A percentile compares a stretch with the other conserved stretches of the same genome.
Evolutionary conservation across 2,888 invertebrate species (phyloP).

Genomic region (Cheilosia scutellata): DNA sequence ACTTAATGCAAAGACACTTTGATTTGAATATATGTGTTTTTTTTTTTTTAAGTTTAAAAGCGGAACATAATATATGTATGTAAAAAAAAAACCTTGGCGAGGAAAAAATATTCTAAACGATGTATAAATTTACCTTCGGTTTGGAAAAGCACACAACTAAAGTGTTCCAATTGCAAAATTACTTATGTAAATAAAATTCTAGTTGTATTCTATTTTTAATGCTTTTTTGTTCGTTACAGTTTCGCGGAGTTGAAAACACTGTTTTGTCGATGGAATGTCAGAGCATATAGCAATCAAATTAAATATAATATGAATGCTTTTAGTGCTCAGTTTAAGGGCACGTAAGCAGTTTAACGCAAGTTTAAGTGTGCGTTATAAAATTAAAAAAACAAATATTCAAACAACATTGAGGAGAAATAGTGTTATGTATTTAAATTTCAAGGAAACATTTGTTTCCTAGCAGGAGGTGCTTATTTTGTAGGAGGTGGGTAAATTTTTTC

Average conservation of each 20-base stretch:
- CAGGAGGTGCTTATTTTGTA: neutral
- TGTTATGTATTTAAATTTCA: neutral
- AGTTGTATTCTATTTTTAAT: constrained; percentile 33
- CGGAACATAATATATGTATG: constrained; percentile 49
- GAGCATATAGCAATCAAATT: constrained; percentile 27
- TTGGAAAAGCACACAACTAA: constrained; percentile 13
- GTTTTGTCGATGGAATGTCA: constrained; percentile 9
- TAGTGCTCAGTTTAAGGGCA: constrained; percentile 39
- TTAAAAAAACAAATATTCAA: constrained; percentile 6
- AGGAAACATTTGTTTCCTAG: neutral
- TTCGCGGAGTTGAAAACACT: constrained; percentile 21
- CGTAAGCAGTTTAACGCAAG: constrained; percentile 9
- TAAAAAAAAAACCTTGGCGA: constrained; percentile 49
- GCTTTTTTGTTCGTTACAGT: constrained; percentile 23
- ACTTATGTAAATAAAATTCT: constrained; percentile 62
- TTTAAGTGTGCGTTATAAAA: neutral
- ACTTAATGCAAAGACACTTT: neutral
- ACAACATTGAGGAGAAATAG: neutral
- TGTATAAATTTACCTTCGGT: constrained; percentile 1
- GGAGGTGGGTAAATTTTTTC: neutral
- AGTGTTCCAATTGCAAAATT: constrained; percentile 63
- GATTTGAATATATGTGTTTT: neutral
- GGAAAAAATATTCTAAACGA: constrained; percentile 32
- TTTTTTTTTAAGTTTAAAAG: neutral
- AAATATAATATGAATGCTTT: constrained; percentile 38